These are phyloP conservation scores for Trypoxylus dichotomus DNA, from an alignment of 1,140 invertebrate species.

Conservation along the genomic window DNA sequence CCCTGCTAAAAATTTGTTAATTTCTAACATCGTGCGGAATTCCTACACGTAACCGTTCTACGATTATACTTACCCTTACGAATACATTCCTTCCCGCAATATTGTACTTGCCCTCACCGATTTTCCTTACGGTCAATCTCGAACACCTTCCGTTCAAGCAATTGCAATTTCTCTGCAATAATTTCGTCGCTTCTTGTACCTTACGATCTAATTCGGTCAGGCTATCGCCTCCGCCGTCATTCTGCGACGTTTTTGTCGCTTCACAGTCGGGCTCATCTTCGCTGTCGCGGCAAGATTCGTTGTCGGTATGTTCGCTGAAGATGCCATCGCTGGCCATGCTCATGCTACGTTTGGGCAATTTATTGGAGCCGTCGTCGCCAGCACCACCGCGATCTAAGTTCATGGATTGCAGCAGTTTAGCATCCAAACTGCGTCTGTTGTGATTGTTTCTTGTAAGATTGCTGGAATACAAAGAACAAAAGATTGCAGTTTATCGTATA, in stretches of 20 bases:
- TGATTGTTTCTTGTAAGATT: not conserved
- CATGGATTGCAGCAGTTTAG: not conserved
- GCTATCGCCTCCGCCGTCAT: constrained; percentile 56
- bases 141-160: constrained; percentile 71
- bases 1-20: not conserved
- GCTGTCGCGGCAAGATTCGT: constrained; percentile 69
- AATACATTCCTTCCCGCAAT: constrained; percentile 82
- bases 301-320: constrained; percentile 67
- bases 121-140: constrained; percentile 73
- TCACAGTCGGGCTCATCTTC: constrained; percentile 39
- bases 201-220: constrained; percentile 67
- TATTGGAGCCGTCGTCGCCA: not conserved
- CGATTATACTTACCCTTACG: constrained; percentile 61
- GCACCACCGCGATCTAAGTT: not conserved
- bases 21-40: not conserved
- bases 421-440: constrained; percentile 24
- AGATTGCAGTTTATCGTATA: too few species aligned
- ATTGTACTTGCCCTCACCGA: constrained; percentile 79
- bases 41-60: not conserved
- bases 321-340: constrained; percentile 63
- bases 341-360: constrained; percentile 39
- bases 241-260: constrained; percentile 37
- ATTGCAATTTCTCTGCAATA: constrained; percentile 69
- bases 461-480: not conserved
- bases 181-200: constrained; percentile 69